These are phyloP conservation scores for Lanistes nyassanus DNA, from an alignment of 1,140 invertebrate genomes.

Conservation along the genomic window DNA sequence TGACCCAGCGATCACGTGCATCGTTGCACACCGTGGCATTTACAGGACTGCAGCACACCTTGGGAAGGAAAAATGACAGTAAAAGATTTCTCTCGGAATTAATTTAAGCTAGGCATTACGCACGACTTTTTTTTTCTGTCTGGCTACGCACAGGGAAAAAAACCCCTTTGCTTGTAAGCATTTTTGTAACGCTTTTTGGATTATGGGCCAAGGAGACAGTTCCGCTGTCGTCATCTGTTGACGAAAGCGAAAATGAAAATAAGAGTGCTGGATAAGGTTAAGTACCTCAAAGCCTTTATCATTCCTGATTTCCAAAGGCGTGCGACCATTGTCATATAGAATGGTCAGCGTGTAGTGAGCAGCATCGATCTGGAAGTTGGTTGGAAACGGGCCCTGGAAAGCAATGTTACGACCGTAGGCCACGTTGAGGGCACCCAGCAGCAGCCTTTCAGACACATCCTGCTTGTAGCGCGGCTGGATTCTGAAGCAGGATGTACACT, in stretches of 20 bases:
- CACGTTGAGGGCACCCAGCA: slow-evolving; percentile 34
- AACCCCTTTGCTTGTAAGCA: background rate
- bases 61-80: background rate
- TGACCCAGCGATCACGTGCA: slow-evolving; percentile 27
- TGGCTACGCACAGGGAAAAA: background rate
- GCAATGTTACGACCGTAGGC: slow-evolving; percentile 32
- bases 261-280: too few species aligned
- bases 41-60: slow-evolving; percentile 43
- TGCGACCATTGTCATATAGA: slow-evolving; percentile 21
- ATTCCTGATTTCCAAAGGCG: slow-evolving; percentile 34
- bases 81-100: background rate
- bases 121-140: slow-evolving; percentile 15
- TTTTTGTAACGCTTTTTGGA: background rate
- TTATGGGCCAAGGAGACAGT: background rate
- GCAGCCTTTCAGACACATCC: slow-evolving; percentile 42
- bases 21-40: slow-evolving; percentile 7
- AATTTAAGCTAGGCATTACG: too few species aligned
- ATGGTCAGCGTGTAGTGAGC: slow-evolving; percentile 22
- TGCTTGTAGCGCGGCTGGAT: slow-evolving; percentile 49
- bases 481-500: too few species aligned
- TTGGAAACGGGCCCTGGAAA: slow-evolving; percentile 32
- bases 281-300: slow-evolving; percentile 47
- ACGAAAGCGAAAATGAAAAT: background rate
- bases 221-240: background rate
- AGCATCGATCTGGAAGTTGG: slow-evolving; percentile 4